Percentiles rank a stretch among this genome's conserved stretches.
phyloP scores from a whole-genome alignment of 2,888 invertebrate genomes.

The Drosophila infuscata region DNA sequence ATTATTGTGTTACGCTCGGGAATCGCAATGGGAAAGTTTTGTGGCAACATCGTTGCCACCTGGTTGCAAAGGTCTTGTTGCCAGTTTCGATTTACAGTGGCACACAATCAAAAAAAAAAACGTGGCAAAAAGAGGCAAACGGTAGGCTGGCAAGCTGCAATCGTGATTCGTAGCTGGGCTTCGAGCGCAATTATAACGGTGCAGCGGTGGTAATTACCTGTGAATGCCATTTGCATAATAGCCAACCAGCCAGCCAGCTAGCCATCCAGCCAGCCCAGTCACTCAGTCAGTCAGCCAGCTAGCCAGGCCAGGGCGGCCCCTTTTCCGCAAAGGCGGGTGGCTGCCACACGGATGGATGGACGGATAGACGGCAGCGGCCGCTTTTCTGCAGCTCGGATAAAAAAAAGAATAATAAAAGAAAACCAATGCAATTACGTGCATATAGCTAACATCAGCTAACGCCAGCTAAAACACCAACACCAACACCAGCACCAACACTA shows the following conservation, averaged over 20 bases:
- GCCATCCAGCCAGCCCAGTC: conserved; percentile 25
- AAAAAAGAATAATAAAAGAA: conserved; percentile 23
- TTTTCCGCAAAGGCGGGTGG: conserved; percentile 4
- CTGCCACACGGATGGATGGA: conserved; percentile 21
- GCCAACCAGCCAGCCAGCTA: conserved; percentile 38
- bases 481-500: conserved; percentile 32
- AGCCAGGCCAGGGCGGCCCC: conserved; percentile 1
- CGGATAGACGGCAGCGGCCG: conserved; percentile 45
- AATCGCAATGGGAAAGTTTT: conserved; percentile 63
- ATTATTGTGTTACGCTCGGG: conserved; percentile 42
- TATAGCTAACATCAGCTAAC: conserved; percentile 37
- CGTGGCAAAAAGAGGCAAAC: conserved; percentile 18
- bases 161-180: conserved; percentile 82
- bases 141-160: conserved; percentile 54
- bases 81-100: conserved; percentile 62
- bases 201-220: conserved; percentile 82
- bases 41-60: conserved; percentile 45
- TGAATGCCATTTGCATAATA: conserved; percentile 82
- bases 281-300: conserved; percentile 5
- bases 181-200: conserved; percentile 83
- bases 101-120: conserved; percentile 13
- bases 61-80: conserved; percentile 59
- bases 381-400: conserved; percentile 59
- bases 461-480: conserved; percentile 34
- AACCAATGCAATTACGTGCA: conserved; percentile 69